Base-by-base conservation (phyloP, 2,888 invertebrate genomes). In the Aporophyla nigra region DNA sequence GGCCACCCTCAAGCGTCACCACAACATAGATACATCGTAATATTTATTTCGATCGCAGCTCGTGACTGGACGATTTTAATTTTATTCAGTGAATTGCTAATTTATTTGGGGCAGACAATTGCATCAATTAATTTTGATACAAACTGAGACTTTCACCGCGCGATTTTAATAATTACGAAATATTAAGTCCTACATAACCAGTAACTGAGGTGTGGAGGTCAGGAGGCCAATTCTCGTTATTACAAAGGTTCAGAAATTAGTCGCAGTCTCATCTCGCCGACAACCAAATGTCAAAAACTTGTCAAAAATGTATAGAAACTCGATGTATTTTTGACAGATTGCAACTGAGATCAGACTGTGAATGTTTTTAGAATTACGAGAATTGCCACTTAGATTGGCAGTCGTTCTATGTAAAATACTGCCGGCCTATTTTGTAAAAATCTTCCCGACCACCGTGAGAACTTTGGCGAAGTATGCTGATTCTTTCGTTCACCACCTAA, bases 181-280 rank as follows among this genome's bases (percentile, higher is more conserved):
- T 56, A 49, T 49, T 49, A 53, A 68, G 46, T 66, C 40, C 43
- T 83, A 91, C 40, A 46, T 83, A 91, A 92, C 51, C 24, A 46
- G 46, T 24, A 24, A 10, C 21, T 46, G 21, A 21, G 21, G 9
- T 21, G 53, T 21, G 21, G 3, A n/a, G n/a, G 54, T n/a, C 14
- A 56, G 33, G 33, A 33, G 33, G 33, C 33, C 33, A 33, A 33
- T 2, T 33, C 33, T 33, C 33, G 33, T 33, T 2, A 33, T 33
- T 33, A 33, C 1, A 33, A 33, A 33, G 2, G 33, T 33, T 33
- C 33, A 33, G 3, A 33, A 33, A 33, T 33, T n/a, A n/a, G n/a
- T 33, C 33, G 33, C 33, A 33, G 33, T 33, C 33, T 33, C 33
- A 33, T 33, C 33, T 33, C 33, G 33, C 2, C 33, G 33, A 33